Evolutionary conservation across 2,888 invertebrate species (phyloP), one percentile per base, ranked within the genome.

Genomic region (Caenorhabditis sp.): DNA sequence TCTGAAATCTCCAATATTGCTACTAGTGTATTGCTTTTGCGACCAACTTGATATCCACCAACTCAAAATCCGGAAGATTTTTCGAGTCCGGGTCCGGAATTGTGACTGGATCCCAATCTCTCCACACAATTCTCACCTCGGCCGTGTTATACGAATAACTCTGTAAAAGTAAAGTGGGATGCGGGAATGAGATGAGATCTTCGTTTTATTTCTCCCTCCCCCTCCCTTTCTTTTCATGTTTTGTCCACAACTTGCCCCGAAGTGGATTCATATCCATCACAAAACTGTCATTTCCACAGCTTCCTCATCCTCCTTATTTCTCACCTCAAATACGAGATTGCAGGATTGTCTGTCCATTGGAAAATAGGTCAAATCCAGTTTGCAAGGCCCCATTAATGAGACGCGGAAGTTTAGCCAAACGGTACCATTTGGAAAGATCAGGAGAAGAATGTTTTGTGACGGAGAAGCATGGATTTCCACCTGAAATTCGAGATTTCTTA

Each of bases 271-370:
- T 27, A 65, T 55, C 50, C 71, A 50, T 72, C 56, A 56, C 71
- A 72, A n/a, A n/a, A 52, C 46, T 76, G 63, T 71, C 70, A 65
- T n/a, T 58, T 48, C 24, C 70, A 70, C 27, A 45, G 13, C 48
- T 30, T 22, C 22, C 41, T 32, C 3, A 20, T 63, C 32, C 39
- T 35, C 53, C 26, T 32, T n/a, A 24, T n/a, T 55, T 20, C 59
- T 74, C 22, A 87, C 87, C 83, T 88, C 88, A 61, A 89, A 87
- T 9, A 89, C 79, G 30, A 89, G 77, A 70, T 85, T 84, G 76
- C 89, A 89, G 46, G 83, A 82, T 74, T 89, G 89, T n/a, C 83
- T 66, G 66, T 89, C 89, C 89, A 89, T 88, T 9, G 89, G 87
- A 53, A 88, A 87, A 63, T 85, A 81, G 26, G 82, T 81, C 58